A percentile compares a stretch with the other conserved stretches of the same genome.
Conservation (phyloP, 1,140 invertebrate genomes). For the Drosophila mojavensis region DNA sequence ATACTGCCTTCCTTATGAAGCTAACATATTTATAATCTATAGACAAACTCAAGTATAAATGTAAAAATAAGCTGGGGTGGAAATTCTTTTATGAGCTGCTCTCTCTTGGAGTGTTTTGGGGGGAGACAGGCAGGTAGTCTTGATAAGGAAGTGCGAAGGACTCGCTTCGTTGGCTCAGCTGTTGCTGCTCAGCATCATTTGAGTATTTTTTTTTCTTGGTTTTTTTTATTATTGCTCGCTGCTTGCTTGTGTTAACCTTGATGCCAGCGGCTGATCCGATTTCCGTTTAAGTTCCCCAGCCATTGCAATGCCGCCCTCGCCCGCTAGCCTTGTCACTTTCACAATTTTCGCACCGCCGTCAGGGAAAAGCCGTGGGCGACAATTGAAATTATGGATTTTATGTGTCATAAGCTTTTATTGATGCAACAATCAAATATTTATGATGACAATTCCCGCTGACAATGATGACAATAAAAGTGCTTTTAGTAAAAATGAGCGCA, state of each 20-base stretch:
- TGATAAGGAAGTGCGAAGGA: too few relatives aligned
- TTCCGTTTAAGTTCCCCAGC: neutral
- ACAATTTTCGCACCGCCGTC: neutral
- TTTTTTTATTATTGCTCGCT: slow-evolving; percentile 43
- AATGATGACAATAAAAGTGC: slow-evolving; percentile 79
- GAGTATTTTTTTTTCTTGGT: too few relatives aligned
- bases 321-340: too few relatives aligned
- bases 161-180: too few relatives aligned
- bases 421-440: slow-evolving; percentile 83
- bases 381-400: slow-evolving; percentile 83
- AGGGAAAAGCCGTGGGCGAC: slow-evolving; percentile 51
- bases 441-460: slow-evolving; percentile 79
- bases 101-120: too few relatives aligned
- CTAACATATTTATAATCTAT: too few relatives aligned
- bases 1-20: too few relatives aligned
- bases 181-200: slow-evolving; percentile 16
- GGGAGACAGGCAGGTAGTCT: too few relatives aligned
- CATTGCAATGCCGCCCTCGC: neutral
- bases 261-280: slow-evolving; percentile 46
- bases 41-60: too few relatives aligned
- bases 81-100: too few relatives aligned
- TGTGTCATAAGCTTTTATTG: slow-evolving; percentile 83
- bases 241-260: slow-evolving; percentile 36
- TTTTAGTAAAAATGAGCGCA: slow-evolving; percentile 36
- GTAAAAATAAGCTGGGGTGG: too few relatives aligned